These are phyloP conservation scores for Ciconia maguari DNA, from an alignment of 2,113 vertebrate species.

Conservation along the genomic window DNA sequence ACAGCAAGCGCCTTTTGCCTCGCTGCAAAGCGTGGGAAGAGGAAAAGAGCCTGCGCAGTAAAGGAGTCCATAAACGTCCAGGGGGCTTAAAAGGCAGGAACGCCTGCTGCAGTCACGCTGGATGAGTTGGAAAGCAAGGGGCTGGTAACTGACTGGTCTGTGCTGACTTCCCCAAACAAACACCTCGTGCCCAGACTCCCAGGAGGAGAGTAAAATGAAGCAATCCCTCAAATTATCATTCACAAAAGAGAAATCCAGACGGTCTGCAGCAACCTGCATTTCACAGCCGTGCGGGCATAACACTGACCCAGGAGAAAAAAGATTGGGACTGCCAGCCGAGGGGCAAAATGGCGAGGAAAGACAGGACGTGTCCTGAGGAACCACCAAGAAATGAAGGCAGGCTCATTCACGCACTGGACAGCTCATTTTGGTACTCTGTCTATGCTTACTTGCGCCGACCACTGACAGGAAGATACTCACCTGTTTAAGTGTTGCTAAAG, in stretches of 20 bases:
- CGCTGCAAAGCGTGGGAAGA: not conserved
- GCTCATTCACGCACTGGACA: not conserved
- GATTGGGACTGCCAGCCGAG: not conserved
- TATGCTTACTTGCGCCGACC: not conserved
- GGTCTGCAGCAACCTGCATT: not conserved
- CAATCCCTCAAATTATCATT: not conserved
- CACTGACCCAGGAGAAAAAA: not conserved
- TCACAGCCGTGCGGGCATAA: not conserved
- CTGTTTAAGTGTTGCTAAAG: not conserved
- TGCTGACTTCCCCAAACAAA: not conserved
- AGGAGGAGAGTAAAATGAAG: not conserved
- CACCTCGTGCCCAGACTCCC: not conserved
- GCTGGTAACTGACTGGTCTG: not conserved
- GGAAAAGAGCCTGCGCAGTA: not conserved
- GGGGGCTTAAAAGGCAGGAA: not conserved
- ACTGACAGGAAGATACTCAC: not conserved
- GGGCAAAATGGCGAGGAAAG: not conserved
- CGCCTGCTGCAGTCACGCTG: not conserved
- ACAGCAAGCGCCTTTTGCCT: not conserved
- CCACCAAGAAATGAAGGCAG: not conserved
- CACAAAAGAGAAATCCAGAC: not conserved
- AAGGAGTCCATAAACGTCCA: not conserved
- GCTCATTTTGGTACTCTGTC: not conserved
- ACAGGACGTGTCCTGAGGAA: not conserved
- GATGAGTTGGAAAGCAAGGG: not conserved